phyloP scores from a whole-genome alignment of 1,140 invertebrate species.

The Camponotus pennsylvanicus region DNA sequence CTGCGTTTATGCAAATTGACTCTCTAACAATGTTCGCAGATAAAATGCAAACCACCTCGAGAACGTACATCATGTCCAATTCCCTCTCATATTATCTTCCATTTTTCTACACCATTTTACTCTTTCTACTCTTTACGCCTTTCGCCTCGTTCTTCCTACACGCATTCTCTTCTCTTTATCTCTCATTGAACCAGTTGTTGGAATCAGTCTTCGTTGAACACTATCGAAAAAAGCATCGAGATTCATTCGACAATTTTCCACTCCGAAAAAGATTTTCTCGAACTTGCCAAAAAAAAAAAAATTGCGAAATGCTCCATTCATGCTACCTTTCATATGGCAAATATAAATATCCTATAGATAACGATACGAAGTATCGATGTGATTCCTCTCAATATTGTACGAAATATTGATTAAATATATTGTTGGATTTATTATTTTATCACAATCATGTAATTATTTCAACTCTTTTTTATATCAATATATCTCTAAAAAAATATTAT shows the following conservation, averaged over 20 bases:
- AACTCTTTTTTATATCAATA: background rate
- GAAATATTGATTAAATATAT: conserved; percentile 9
- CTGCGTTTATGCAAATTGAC: conserved; percentile 73
- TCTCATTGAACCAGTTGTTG: conserved; percentile 9
- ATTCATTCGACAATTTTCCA: conserved; percentile 43
- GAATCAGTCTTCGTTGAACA: conserved; percentile 60
- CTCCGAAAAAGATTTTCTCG: conserved; percentile 52
- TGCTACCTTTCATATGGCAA: background rate
- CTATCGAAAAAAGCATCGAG: conserved; percentile 44
- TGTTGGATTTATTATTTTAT: background rate
- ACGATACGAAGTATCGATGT: background rate
- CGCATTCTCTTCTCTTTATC: background rate
- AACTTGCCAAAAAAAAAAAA: background rate
- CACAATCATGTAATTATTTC: background rate
- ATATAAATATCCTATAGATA: background rate
- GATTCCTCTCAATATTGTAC: background rate
- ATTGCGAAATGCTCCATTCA: background rate
- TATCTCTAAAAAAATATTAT: background rate
- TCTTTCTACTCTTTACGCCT: background rate
- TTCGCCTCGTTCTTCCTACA: conserved; percentile 4
- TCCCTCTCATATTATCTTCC: conserved; percentile 67
- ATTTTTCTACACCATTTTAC: conserved; percentile 56
- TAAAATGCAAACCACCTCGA: conserved; percentile 75
- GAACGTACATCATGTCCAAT: conserved; percentile 71
- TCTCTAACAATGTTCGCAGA: conserved; percentile 74